Base-by-base conservation (phyloP, 2,888 invertebrate genomes). In the Pristionchus entomophagus region DNA sequence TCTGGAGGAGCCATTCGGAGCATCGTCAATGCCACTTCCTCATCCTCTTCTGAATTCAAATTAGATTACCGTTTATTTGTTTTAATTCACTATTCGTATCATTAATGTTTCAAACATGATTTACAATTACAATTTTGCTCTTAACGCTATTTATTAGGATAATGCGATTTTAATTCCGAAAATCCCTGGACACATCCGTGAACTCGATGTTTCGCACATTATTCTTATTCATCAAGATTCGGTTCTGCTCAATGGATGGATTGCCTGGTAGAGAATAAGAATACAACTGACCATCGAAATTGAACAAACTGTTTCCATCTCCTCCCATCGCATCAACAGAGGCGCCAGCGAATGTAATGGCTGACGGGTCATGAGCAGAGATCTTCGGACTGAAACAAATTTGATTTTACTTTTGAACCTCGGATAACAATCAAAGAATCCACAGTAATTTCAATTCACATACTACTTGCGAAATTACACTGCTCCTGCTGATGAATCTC, bases 1-100 rank as follows among this genome's bases (percentile, higher is more conserved):
- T 90, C 90, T 0, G 89, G 88, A 32, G 83, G 84, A 26, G 84
- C 84, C 65, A 69, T 65, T n/a, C 84, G 84, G 29, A 29, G 6
- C 65, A 84, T 65, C 69, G 69, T 69, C 29, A 49, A 41, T 0
- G 84, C 69, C n/a, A 84, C 84, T 49, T 84, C 84, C 51, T 84
- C 84, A 38, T 84, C 84, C 41, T 84, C 84, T 69, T 84, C 84
- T 84, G 69, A 0, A 51, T 32, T 1, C 0, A 17, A 45, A n/a
- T n/a, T 12, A 6, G 22, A 22, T n/a, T 45, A 10, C 45, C 45
- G 14, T 45, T 45, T 45, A 45, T 45, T 45, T n/a, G n/a, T n/a
- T n/a, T n/a, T n/a, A n/a, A n/a, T n/a, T n/a, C n/a, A n/a, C n/a
- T n/a, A n/a, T 53, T 12, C 53, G 19, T 19, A 53, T 53, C 53